Conservation (phyloP, 1,140 invertebrate genomes). For the Lethrus apterus region DNA sequence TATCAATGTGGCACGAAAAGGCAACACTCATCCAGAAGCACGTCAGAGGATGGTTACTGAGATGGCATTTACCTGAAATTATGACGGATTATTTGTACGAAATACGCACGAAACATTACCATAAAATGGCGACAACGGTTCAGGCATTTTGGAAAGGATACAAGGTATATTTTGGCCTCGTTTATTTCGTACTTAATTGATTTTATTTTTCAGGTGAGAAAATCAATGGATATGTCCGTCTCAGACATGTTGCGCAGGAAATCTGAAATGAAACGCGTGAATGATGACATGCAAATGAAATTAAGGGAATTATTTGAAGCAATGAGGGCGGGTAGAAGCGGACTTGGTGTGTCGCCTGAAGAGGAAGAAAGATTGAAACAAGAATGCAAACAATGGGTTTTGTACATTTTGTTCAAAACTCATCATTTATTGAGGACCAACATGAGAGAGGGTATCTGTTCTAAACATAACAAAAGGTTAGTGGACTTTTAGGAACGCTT, state of each 20-base stretch:
- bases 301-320: constrained; percentile 1
- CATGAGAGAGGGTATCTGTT: constrained; percentile 42
- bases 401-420: constrained; percentile 44
- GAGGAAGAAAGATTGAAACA: background rate
- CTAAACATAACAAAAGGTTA: constrained; percentile 26
- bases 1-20: background rate
- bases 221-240: background rate
- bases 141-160: constrained; percentile 20
- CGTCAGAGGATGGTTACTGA: constrained; percentile 13
- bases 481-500: too few species aligned
- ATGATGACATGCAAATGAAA: background rate
- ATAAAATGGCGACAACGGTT: constrained; percentile 15
- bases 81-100: constrained; percentile 6
- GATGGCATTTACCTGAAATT: constrained; percentile 16
- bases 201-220: constrained; percentile 9
- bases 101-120: background rate
- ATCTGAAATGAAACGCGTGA: background rate
- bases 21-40: constrained; percentile 17
- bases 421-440: constrained; percentile 44
- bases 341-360: constrained; percentile 30
- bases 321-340: background rate
- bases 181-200: too few species aligned
- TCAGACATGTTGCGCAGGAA: constrained; percentile 20
- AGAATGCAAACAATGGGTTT: constrained; percentile 37
- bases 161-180: constrained; percentile 3